Conservation (phyloP, 1,140 invertebrate species). For the Arion vulgaris region DNA sequence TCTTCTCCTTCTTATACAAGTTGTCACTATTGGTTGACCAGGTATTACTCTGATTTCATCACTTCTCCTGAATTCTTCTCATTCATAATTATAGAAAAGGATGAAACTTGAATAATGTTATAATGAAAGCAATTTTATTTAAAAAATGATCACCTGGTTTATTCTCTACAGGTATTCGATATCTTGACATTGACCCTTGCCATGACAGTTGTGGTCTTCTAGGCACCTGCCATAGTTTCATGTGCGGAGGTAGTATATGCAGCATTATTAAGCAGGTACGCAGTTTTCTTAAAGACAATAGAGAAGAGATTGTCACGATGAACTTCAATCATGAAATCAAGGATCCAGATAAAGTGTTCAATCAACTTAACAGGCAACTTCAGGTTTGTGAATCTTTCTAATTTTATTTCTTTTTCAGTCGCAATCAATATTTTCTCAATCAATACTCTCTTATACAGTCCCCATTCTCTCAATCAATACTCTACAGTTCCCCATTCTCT, state of each 20-base stretch:
- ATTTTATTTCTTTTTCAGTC: neutral
- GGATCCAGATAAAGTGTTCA: constrained; percentile 13
- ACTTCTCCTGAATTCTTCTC: no score
- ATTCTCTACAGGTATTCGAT: constrained; percentile 24
- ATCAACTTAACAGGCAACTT: constrained; percentile 2
- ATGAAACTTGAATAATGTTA: no score
- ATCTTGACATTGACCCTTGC: constrained; percentile 42
- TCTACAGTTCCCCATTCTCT: no score
- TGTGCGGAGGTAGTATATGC: constrained; percentile 38
- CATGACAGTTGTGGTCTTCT: constrained; percentile 40
- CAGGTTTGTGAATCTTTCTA: constrained; percentile 8
- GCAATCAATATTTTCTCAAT: neutral
- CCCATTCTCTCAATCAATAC: no score
- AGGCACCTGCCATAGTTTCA: constrained; percentile 35
- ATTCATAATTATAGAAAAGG: no score
- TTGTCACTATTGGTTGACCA: no score
- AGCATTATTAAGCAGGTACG: constrained; percentile 36
- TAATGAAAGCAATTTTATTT: no score
- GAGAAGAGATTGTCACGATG: constrained; percentile 31
- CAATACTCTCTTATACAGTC: no score
- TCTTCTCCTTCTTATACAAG: no score
- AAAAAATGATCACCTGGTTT: no score
- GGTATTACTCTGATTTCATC: no score
- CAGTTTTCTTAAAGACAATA: constrained; percentile 24
- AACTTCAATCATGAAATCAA: constrained; percentile 48